Percentiles rank a stretch among this genome's conserved stretches.
These are phyloP conservation scores for Myopa tessellatipennis DNA, from an alignment of 2,888 invertebrate species.

Conservation along the genomic window DNA sequence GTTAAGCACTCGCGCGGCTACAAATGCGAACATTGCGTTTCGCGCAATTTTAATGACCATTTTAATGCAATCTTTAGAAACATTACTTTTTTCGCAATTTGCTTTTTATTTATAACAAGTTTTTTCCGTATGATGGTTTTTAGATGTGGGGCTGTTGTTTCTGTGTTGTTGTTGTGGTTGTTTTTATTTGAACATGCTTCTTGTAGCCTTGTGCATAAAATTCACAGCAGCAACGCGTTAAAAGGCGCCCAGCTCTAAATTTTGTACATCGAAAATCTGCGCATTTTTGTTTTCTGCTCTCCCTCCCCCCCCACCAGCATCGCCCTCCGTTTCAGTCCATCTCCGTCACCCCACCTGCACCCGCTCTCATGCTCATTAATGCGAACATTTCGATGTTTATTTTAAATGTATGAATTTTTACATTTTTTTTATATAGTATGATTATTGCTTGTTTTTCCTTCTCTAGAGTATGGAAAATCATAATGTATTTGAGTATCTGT, in stretches of 20 bases:
- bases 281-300: not conserved
- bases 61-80: slow-evolving; percentile 25
- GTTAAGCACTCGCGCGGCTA: slow-evolving; percentile 7
- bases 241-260: not conserved
- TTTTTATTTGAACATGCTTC: not conserved
- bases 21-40: slow-evolving; percentile 21
- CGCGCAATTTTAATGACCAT: slow-evolving; percentile 30
- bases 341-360: too few species aligned
- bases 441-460: not conserved
- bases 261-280: not conserved
- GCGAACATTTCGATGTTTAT: not conserved
- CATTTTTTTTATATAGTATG: not conserved
- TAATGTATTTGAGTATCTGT: too few species aligned
- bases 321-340: too few species aligned
- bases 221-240: slow-evolving; percentile 50
- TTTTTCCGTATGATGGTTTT: not conserved
- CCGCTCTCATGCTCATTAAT: too few species aligned
- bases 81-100: not conserved
- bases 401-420: not conserved
- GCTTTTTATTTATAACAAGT: not conserved
- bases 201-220: slow-evolving; percentile 56
- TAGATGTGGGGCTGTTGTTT: not conserved
- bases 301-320: too few species aligned
- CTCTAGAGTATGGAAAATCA: too few species aligned
- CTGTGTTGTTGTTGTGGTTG: too few species aligned